These are phyloP conservation scores for Botrylloides violaceus DNA, from an alignment of 23 tunicate species.

Conservation along the genomic window DNA sequence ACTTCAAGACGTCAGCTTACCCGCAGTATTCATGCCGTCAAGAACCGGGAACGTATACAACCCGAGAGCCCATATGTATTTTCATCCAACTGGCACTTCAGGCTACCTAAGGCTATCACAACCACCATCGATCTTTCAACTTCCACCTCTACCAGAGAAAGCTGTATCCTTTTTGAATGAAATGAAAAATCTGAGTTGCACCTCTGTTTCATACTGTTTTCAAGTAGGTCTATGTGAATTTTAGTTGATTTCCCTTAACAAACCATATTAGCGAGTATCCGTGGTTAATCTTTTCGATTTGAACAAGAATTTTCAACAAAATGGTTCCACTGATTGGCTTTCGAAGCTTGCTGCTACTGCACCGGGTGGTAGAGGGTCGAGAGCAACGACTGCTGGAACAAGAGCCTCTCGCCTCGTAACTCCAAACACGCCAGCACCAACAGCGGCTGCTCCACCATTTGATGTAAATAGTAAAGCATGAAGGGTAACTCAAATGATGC, in stretches of 20 bases:
- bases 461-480: slow-evolving; percentile 31
- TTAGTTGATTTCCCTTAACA: slow-evolving; percentile 27
- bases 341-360: slow-evolving; percentile 55
- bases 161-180: slow-evolving; percentile 53
- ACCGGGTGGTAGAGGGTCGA: slow-evolving; percentile 43
- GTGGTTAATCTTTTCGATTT: slow-evolving; percentile 76
- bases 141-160: slow-evolving; percentile 84
- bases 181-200: no score
- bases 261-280: slow-evolving; percentile 34
- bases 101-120: slow-evolving; percentile 77
- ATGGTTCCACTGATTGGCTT: slow-evolving; percentile 60
- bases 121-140: slow-evolving; percentile 90
- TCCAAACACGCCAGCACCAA: slow-evolving; percentile 86
- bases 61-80: slow-evolving; percentile 66
- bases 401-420: slow-evolving; percentile 49
- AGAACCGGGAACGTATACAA: slow-evolving; percentile 74
- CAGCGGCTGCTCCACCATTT: slow-evolving; percentile 54
- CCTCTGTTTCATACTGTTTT: no score
- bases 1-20: slow-evolving; percentile 70
- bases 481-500: no score
- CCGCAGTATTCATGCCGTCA: slow-evolving; percentile 92
- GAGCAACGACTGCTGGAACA: slow-evolving; percentile 63
- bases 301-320: slow-evolving; percentile 69
- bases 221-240: neutral
- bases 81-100: slow-evolving; percentile 73